Base-by-base conservation (phyloP, 2,888 invertebrate species). In the Sylvicola cinctus region DNA sequence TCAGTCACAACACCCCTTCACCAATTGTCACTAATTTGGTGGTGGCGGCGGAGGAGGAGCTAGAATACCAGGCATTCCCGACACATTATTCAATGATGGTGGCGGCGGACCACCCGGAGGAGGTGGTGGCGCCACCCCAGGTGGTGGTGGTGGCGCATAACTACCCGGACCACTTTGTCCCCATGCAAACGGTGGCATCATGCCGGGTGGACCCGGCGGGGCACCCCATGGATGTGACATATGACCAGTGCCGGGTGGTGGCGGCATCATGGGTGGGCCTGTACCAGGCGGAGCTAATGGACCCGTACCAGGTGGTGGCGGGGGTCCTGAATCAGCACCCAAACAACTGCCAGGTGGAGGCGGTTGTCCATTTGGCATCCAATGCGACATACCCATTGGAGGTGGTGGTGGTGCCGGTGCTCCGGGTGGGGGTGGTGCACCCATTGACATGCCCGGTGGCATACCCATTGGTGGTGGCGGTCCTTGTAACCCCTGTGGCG, bases 1-100 rank as follows among this genome's bases (percentile, higher is more conserved):
- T 20, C 20, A 20, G 5, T 20, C 5, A 20, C 20, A n/a, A n/a
- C n/a, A n/a, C n/a, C n/a, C n/a, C n/a, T n/a, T n/a, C n/a, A 25
- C 11, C 11, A 25, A 25, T 29, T 29, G 11, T 27, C 8, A 28
- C 39, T 43, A 44, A 36, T 42, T 41, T 23, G 67, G 68, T 1
- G 75, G 75, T 3, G 76, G 75, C 11, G 75, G 75, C 4, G 75
- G 75, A 3, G 75, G 76, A 17, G 74, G 72, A 31, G 70, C 65
- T 31, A 71, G 48, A 32, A 75, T 48, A 31, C 58, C 63, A 0
- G 64, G 63, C 20, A 62, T 40, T 4, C 58, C 46, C 5, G 55
- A 50, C 16, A 59, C 38, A 29, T 37, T 35, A 26, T 66, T 66
- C 1, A 70, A 70, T 2, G 70, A 70, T 3, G 70, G 62, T 33